Evolutionary conservation across 2,797 vertebrate genomes (phyloP).

Genomic region (Choloepus didactylus): DNA sequence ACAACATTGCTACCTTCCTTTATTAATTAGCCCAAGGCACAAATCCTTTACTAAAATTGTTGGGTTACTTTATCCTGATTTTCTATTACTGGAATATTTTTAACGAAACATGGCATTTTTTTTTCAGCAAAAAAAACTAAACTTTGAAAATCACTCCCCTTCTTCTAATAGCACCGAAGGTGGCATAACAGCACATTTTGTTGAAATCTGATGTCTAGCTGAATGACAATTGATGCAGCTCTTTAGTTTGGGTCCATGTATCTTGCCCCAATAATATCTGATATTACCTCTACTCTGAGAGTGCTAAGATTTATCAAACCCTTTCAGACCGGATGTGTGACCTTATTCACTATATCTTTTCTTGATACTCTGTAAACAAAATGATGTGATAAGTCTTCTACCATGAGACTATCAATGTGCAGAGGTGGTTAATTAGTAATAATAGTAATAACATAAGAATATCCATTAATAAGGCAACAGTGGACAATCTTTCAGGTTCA

Average conservation of each 20-base stretch:
- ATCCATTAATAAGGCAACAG: neutral
- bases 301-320: neutral
- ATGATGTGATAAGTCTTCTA: no score
- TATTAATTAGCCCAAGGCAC: constrained; percentile 1
- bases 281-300: neutral
- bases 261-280: constrained; percentile 27
- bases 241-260: constrained; percentile 67
- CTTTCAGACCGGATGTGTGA: neutral
- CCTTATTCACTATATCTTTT: neutral
- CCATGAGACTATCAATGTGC: neutral
- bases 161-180: neutral
- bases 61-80: neutral
- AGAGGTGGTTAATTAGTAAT: neutral
- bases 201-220: constrained; percentile 47
- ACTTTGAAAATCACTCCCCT: constrained; percentile 50
- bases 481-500: neutral
- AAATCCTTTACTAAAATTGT: constrained; percentile 46
- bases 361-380: neutral
- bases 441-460: neutral
- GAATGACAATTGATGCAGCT: constrained; percentile 38
- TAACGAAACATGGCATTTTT: neutral
- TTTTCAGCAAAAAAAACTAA: neutral
- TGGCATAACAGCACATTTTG: neutral
- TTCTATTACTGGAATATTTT: neutral
- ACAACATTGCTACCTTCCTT: neutral